Evolutionary conservation across 2,113 vertebrate species (phyloP).

Genomic region (Rhea pennata): DNA sequence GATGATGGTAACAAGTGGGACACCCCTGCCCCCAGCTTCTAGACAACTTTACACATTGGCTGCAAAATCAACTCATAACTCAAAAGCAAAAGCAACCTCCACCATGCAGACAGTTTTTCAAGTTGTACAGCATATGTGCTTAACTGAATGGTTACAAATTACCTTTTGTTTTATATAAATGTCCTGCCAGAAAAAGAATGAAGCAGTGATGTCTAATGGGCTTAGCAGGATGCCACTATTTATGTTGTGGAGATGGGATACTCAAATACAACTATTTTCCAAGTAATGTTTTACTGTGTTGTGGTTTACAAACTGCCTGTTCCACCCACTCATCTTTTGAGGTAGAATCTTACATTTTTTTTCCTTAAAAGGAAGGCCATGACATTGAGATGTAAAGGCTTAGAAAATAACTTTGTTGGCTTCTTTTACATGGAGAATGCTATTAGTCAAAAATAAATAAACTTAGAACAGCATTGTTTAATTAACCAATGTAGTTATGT

Average conservation of each 20-base stretch:
- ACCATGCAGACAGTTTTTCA: not conserved
- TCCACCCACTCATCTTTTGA: slow-evolving; percentile 3
- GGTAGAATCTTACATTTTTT: not conserved
- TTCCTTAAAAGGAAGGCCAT: not conserved
- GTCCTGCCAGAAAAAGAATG: slow-evolving; percentile 15
- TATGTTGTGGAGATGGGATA: not conserved
- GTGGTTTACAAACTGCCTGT: not conserved
- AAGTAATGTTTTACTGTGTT: not conserved
- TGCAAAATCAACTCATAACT: not conserved
- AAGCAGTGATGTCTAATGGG: not conserved
- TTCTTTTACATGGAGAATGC: not conserved
- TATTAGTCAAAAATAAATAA: slow-evolving; percentile 20
- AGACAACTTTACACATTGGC: slow-evolving; percentile 29
- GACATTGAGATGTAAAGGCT: not conserved
- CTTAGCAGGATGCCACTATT: not conserved
- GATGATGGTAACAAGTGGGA: not conserved
- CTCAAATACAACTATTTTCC: slow-evolving; percentile 1
- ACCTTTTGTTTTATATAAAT: slow-evolving; percentile 31
- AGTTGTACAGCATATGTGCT: slow-evolving; percentile 2
- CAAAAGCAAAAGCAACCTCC: not conserved
- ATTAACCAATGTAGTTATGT: not conserved
- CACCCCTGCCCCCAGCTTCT: not conserved
- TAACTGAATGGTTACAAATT: slow-evolving; percentile 17
- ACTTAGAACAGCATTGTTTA: not conserved
- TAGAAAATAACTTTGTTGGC: not conserved